phyloP scores from a whole-genome alignment of 2,888 invertebrate genomes.

The Spisula subtruncata region DNA sequence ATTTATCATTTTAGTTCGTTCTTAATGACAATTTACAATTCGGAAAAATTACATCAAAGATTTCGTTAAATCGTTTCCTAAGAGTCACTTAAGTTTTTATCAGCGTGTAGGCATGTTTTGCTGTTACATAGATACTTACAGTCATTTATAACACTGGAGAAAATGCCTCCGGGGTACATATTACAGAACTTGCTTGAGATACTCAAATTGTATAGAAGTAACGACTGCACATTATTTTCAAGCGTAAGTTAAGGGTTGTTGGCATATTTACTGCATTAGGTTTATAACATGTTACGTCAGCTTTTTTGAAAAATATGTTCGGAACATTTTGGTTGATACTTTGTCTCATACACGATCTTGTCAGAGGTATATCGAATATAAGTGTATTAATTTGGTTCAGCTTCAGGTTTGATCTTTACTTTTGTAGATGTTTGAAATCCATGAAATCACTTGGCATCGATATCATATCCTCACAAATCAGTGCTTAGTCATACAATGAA shows the following conservation, averaged over 20 bases:
- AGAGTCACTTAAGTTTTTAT: slow-evolving; percentile 56
- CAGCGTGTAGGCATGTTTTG: slow-evolving; percentile 44
- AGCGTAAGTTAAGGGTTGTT: slow-evolving; percentile 6
- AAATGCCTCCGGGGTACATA: slow-evolving; percentile 30
- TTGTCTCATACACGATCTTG: background rate
- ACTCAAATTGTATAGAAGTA: background rate
- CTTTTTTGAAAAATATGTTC: background rate
- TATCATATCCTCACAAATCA: no score
- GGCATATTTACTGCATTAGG: background rate
- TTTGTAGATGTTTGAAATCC: no score
- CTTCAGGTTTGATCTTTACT: no score
- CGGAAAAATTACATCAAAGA: slow-evolving; percentile 60
- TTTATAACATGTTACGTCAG: background rate
- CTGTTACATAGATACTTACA: slow-evolving; percentile 37
- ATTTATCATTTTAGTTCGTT: slow-evolving; percentile 55
- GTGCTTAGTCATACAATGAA: no score
- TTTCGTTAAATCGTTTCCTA: slow-evolving; percentile 58
- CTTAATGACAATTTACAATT: slow-evolving; percentile 64
- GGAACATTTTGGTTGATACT: background rate
- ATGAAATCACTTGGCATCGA: no score
- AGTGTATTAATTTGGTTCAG: no score
- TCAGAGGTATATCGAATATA: no score
- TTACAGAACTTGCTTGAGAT: background rate
- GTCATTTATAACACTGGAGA: slow-evolving; percentile 26
- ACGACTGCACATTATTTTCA: slow-evolving; percentile 5